phyloP scores from a whole-genome alignment of 2,888 invertebrate genomes.

The Vandiemenella viatica region DNA sequence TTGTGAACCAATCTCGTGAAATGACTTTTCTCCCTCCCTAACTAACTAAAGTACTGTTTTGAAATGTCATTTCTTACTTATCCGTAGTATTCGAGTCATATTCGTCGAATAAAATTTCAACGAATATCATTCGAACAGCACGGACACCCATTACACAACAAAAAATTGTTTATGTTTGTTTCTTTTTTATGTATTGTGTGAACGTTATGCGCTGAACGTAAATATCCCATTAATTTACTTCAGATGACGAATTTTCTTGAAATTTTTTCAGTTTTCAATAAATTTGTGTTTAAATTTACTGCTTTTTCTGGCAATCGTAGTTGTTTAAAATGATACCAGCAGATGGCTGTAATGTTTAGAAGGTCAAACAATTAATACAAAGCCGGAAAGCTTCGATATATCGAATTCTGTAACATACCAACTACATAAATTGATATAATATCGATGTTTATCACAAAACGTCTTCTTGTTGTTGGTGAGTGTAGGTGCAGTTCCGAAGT shows the following conservation, averaged over 20 bases:
- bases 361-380: not conserved
- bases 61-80: too few relatives aligned
- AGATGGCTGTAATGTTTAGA: not conserved
- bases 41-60: too few relatives aligned
- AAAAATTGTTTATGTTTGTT: not conserved
- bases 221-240: not conserved
- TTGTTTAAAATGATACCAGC: not conserved
- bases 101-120: too few relatives aligned
- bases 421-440: too few relatives aligned
- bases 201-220: not conserved
- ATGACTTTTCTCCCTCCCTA: too few relatives aligned
- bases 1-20: too few relatives aligned
- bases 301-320: too few relatives aligned
- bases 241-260: not conserved
- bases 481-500: not conserved
- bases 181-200: not conserved
- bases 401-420: too few relatives aligned
- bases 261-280: not conserved
- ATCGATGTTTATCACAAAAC: not conserved
- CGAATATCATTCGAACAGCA: too few relatives aligned
- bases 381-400: not conserved
- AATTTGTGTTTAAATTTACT: not conserved
- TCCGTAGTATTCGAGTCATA: too few relatives aligned
- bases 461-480: conserved; percentile 1
- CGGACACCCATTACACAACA: not conserved